phyloP scores from a whole-genome alignment of 2,797 vertebrate species.

The Pogoniulus pusillus region DNA sequence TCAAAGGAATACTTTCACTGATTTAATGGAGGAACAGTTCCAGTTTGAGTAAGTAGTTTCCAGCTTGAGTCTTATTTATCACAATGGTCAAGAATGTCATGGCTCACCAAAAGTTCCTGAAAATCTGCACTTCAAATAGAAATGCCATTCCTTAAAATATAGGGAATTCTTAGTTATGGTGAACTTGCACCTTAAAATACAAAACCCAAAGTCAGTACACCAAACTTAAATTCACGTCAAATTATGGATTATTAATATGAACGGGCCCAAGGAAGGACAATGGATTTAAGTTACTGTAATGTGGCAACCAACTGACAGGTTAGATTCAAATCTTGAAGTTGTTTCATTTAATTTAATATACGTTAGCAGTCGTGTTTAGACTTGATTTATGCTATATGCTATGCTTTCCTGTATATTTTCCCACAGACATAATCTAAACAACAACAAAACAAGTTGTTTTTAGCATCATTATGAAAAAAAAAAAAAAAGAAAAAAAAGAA shows the following conservation, averaged over 20 bases:
- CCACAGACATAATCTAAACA: slow-evolving; percentile 62
- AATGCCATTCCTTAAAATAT: background rate
- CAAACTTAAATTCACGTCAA: background rate
- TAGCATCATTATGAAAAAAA: slow-evolving; percentile 46
- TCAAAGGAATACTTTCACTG: slow-evolving; percentile 32
- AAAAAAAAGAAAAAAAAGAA: background rate
- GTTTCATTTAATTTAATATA: slow-evolving; percentile 53
- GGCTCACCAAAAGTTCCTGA: background rate
- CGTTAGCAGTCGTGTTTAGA: slow-evolving; percentile 55
- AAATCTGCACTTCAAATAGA: background rate
- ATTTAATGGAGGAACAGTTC: slow-evolving; percentile 46
- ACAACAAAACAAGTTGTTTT: slow-evolving; percentile 68
- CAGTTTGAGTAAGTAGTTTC: slow-evolving; percentile 38
- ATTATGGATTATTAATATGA: slow-evolving; percentile 4
- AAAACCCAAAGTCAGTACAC: background rate
- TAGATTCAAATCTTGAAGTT: slow-evolving; percentile 59
- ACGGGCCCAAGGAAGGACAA: background rate
- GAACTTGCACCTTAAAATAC: background rate
- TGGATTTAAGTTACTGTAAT: background rate
- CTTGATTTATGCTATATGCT: slow-evolving; percentile 51
- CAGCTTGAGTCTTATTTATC: slow-evolving; percentile 35
- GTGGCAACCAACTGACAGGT: slow-evolving; percentile 23
- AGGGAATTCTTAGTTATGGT: background rate
- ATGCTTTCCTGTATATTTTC: slow-evolving; percentile 61
- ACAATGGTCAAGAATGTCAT: background rate